A percentile compares a stretch with the other conserved stretches of the same genome.
phyloP scores from a whole-genome alignment of 1,140 invertebrate genomes.

The Scaptomyza hsui region DNA sequence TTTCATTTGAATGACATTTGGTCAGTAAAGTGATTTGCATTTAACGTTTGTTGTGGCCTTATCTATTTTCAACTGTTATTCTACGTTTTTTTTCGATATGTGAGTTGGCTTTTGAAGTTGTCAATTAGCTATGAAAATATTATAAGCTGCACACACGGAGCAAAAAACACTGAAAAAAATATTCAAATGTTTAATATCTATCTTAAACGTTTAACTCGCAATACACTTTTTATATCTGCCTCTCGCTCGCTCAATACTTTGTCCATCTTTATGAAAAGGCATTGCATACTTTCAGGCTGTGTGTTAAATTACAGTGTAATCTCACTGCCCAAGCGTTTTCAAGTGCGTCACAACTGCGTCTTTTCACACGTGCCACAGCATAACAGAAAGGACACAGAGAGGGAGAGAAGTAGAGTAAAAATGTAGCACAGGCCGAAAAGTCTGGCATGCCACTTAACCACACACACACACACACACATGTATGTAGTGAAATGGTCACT shows the following conservation, averaged over 20 bases:
- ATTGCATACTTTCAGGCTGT: constrained; percentile 62
- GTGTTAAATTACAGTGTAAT: constrained; percentile 39
- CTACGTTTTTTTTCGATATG: constrained; percentile 10
- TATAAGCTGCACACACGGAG: neutral
- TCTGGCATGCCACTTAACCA: constrained; percentile 63
- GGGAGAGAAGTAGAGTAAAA: constrained; percentile 29
- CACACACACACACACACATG: constrained; percentile 12
- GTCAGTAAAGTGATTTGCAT: constrained; percentile 46
- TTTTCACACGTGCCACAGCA: constrained; percentile 64
- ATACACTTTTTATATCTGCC: neutral
- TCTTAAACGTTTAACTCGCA: neutral
- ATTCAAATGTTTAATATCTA: neutral
- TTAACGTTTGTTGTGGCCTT: constrained; percentile 15
- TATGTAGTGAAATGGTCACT: constrained; percentile 50
- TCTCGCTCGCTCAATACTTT: neutral
- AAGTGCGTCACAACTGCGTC: constrained; percentile 54
- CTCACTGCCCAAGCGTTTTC: constrained; percentile 4
- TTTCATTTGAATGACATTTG: constrained; percentile 63
- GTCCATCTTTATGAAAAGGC: constrained; percentile 1
- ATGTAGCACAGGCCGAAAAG: constrained; percentile 28
- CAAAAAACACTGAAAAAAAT: neutral
- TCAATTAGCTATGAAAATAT: constrained; percentile 73
- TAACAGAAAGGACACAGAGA: constrained; percentile 15
- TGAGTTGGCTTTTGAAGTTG: constrained; percentile 45
- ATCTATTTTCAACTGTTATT: constrained; percentile 14